Conservation (phyloP, 2,888 invertebrate species). For the Eristalinus sepulchralis region DNA sequence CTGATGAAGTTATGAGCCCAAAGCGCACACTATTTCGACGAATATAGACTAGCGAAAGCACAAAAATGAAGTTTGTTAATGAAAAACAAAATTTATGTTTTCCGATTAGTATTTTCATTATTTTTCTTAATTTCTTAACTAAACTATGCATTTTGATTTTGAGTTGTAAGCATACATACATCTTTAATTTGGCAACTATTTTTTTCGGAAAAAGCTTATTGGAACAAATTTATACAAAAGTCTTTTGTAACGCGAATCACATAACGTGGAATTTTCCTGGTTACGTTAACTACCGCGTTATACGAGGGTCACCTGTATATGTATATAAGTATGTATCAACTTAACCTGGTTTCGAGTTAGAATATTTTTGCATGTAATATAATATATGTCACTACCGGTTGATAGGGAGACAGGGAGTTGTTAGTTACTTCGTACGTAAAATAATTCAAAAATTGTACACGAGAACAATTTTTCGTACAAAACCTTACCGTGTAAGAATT, state of each 20-base stretch:
- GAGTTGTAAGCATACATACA: too few relatives aligned
- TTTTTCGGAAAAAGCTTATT: background rate
- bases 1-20: background rate
- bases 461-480: too few relatives aligned
- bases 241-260: background rate
- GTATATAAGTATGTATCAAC: too few relatives aligned
- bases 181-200: too few relatives aligned
- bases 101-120: background rate
- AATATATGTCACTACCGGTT: too few relatives aligned
- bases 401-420: too few relatives aligned
- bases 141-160: background rate
- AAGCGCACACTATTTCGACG: background rate
- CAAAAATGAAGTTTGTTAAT: background rate
- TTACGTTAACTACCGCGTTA: background rate
- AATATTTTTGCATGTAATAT: too few relatives aligned
- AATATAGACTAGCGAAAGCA: too few relatives aligned
- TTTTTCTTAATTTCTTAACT: background rate
- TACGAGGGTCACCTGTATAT: background rate
- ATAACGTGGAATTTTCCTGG: background rate
- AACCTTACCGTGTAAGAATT: too few relatives aligned
- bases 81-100: background rate
- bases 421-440: too few relatives aligned
- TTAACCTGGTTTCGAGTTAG: too few relatives aligned
- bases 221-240: background rate
- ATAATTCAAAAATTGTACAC: too few relatives aligned